Evolutionary conservation across 2,797 vertebrate species (phyloP).

Genomic region (Tokudaia tokunoshimensis): DNA sequence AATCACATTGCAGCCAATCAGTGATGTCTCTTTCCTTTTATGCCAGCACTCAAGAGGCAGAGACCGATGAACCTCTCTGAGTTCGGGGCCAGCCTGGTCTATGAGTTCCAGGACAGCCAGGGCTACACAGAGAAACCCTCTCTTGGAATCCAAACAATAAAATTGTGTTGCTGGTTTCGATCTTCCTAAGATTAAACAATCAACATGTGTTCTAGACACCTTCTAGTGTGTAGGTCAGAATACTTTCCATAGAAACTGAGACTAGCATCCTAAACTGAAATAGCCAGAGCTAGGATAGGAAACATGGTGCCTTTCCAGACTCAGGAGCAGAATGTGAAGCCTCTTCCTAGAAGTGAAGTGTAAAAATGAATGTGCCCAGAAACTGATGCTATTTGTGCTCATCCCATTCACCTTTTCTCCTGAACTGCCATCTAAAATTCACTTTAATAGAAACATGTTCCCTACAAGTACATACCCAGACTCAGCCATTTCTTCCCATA

Average conservation of each 20-base stretch:
- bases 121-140: not conserved
- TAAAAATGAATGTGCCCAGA: constrained; percentile 26
- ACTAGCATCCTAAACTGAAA: not conserved
- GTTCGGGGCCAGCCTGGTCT: not conserved
- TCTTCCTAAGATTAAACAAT: not conserved
- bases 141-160: not conserved
- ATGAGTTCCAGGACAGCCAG: not conserved
- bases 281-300: not conserved
- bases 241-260: not conserved
- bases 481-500: not conserved
- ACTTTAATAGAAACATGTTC: not conserved
- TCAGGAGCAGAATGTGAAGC: not conserved
- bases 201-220: not conserved
- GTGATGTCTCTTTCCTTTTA: not conserved
- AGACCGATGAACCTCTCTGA: not conserved
- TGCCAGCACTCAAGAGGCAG: not conserved
- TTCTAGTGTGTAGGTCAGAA: not conserved
- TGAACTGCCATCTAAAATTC: not conserved
- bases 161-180: not conserved
- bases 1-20: not conserved
- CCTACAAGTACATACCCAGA: not conserved
- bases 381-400: not conserved
- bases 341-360: not conserved
- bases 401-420: not conserved
- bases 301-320: not conserved